Evolutionary conservation across 2,797 vertebrate species (phyloP).

Genomic region (Eulemur coronatus): DNA sequence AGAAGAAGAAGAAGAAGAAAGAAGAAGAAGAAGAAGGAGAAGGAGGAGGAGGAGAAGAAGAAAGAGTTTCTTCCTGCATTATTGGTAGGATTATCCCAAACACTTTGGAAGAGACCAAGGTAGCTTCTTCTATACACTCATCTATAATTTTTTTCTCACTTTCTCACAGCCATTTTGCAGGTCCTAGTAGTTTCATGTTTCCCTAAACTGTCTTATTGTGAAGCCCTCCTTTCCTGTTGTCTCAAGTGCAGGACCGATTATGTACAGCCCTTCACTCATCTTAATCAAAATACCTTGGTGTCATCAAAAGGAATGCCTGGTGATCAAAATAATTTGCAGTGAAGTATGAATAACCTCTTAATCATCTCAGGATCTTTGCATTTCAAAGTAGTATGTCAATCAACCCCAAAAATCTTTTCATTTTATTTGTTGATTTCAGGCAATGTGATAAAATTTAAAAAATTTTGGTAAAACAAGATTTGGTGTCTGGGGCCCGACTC

Average conservation of each 20-base stretch:
- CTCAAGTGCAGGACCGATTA: background rate
- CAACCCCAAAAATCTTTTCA: background rate
- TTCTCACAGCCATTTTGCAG: background rate
- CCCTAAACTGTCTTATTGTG: background rate
- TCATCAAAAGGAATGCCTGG: background rate
- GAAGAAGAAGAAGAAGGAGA: background rate
- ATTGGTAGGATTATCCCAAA: background rate
- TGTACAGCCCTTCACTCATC: background rate
- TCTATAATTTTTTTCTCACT: background rate
- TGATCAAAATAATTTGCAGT: background rate
- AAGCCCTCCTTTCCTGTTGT: background rate
- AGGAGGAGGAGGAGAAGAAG: too few relatives aligned
- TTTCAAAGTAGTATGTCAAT: conserved; percentile 13
- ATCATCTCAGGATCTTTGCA: background rate
- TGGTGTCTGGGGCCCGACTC: background rate
- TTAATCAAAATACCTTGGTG: background rate
- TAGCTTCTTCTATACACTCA: background rate
- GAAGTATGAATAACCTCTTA: background rate
- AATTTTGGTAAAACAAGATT: background rate
- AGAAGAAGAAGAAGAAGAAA: background rate
- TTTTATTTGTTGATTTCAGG: background rate
- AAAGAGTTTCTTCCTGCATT: background rate
- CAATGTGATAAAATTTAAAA: background rate
- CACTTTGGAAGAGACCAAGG: background rate
- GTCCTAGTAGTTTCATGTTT: background rate